Evolutionary conservation across 2,797 vertebrate species (phyloP).

Genomic region (Oceanodroma leucorhoa): DNA sequence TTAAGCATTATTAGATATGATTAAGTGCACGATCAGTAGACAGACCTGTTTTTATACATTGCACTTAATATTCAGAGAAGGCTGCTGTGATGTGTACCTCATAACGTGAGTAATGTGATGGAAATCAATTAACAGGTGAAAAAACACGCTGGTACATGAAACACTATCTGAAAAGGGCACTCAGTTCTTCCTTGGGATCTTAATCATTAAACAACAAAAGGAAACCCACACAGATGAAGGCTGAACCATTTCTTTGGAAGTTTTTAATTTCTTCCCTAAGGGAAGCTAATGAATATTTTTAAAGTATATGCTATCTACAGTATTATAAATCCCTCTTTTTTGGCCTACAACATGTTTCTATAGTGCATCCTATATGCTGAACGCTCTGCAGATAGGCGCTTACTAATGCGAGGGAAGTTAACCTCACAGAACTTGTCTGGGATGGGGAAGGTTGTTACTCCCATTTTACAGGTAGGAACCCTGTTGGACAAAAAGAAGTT

Average conservation of each 20-base stretch:
- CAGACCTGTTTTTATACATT: slow-evolving; percentile 47
- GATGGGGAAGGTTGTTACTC: neutral
- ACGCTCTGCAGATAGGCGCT: neutral
- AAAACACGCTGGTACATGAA: neutral
- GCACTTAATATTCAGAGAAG: neutral
- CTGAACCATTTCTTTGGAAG: slow-evolving; percentile 23
- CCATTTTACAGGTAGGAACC: neutral
- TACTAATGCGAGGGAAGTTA: neutral
- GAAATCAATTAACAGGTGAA: slow-evolving; percentile 57
- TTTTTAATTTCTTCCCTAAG: slow-evolving; percentile 13
- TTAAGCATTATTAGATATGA: slow-evolving; percentile 59
- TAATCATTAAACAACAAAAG: slow-evolving; percentile 45
- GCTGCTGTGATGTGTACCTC: neutral
- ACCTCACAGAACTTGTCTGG: neutral
- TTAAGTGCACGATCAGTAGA: slow-evolving; percentile 44
- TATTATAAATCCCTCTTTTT: neutral
- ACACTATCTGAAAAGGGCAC: slow-evolving; percentile 25
- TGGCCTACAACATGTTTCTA: neutral
- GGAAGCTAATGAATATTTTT: neutral
- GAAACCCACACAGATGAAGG: slow-evolving; percentile 29
- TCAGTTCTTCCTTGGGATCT: slow-evolving; percentile 1
- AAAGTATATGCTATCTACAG: neutral
- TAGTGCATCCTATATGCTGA: neutral
- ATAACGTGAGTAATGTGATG: slow-evolving; percentile 12
- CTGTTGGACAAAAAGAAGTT: neutral